phyloP scores from a whole-genome alignment of 2,797 vertebrate species.

The Spondyliosoma cantharus region DNA sequence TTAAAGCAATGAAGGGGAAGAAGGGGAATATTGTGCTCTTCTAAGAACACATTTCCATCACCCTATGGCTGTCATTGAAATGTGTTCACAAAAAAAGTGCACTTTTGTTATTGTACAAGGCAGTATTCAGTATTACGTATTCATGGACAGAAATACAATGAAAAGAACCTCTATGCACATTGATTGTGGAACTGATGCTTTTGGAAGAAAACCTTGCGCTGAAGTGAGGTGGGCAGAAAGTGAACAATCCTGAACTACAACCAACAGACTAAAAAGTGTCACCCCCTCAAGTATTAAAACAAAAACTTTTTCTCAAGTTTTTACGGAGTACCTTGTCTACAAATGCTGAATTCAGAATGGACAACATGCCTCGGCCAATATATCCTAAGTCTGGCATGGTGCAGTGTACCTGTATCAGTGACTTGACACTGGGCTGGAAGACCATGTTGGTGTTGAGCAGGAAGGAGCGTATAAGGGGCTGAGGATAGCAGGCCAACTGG shows the following conservation, averaged over 20 bases:
- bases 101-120: not conserved
- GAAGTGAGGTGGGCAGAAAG: conserved; percentile 54
- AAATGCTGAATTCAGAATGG: not conserved
- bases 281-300: not conserved
- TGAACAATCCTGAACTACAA: conserved; percentile 10
- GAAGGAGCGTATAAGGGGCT: conserved; percentile 97
- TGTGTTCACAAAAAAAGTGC: not conserved
- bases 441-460: conserved; percentile 99
- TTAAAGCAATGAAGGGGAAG: not conserved
- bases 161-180: conserved; percentile 23
- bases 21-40: not conserved
- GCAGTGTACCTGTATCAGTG: conserved; percentile 91
- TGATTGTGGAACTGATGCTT: conserved; percentile 27
- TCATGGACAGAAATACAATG: conserved; percentile 9
- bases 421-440: conserved; percentile 99
- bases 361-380: not conserved
- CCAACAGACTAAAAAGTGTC: conserved; percentile 11
- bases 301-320: not conserved
- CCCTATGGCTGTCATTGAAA: not conserved
- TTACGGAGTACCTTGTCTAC: not conserved
- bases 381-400: too few relatives aligned
- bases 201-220: conserved; percentile 41
- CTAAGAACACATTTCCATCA: not conserved
- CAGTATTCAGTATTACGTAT: not conserved
- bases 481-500: conserved; percentile 95